phyloP scores from a whole-genome alignment of 92 coral and sea anemone species.

The Zoanthus gigantus region DNA sequence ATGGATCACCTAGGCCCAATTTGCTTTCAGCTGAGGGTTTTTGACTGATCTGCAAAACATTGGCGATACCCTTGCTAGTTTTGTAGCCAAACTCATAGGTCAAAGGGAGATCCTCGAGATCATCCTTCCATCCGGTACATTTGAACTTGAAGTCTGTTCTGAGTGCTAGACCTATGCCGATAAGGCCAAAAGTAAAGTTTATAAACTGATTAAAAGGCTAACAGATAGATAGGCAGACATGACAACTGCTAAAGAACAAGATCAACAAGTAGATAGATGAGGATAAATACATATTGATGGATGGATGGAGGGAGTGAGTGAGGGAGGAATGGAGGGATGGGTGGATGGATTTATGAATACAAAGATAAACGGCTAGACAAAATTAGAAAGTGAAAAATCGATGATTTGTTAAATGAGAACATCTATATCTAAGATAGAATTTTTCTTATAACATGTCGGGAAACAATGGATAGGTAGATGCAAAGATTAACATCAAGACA shows the following conservation, averaged over 20 bases:
- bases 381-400: no score
- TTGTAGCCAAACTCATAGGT: constrained; percentile 64
- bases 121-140: constrained; percentile 58
- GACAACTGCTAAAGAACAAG: neutral
- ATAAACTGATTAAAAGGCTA: neutral
- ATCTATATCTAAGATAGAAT: no score
- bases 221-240: neutral
- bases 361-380: no score
- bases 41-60: constrained; percentile 39
- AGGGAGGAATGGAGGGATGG: no score
- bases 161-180: constrained; percentile 8
- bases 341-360: no score
- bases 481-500: no score
- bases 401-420: no score
- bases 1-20: constrained; percentile 36
- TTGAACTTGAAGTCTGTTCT: constrained; percentile 31
- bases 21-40: constrained; percentile 35
- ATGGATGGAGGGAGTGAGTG: no score
- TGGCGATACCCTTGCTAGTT: constrained; percentile 12
- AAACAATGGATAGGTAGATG: no score
- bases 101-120: constrained; percentile 50
- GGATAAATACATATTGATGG: no score
- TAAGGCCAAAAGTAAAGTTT: neutral
- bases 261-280: no score
- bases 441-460: no score